Base-by-base conservation (phyloP, 2,113 vertebrate genomes). In the Epinephelus fuscoguttatus region DNA sequence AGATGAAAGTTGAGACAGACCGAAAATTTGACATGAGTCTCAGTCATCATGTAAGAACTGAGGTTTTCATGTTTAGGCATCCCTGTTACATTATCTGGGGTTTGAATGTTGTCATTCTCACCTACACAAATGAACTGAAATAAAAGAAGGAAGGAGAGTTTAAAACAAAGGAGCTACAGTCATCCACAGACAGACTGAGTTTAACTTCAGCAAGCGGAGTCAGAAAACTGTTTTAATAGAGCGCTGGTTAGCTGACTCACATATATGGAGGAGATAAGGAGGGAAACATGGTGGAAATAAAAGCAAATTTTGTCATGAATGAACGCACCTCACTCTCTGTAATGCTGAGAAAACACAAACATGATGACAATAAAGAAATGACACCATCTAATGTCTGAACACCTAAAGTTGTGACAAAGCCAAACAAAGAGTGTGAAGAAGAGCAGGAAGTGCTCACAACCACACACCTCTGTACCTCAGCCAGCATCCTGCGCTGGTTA, bases 371-470 rank as follows among this genome's bases (percentile, higher is more conserved):
- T 13, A 53, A 68, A 75, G 15, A 0, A 64, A 69, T 70, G 11
- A 14, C 59, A 63, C 25, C 3, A 18, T 74, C 17, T 40, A 2
- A 25, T 30, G n/a, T 55, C 15, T 61, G 33, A 66, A 27, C 57
- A 55, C 1, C 12, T 59, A 9, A 57, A 56, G 21, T 23, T 45
- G 21, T 14, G 37, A 70, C 2, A 67, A 25, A 49, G 23, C 5
- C 25, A 12, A 68, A 47, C 40, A 25, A 15, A 60, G 12, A 7
- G 14, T 42, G 62, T 13, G n/a, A 79, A 72, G 52, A 73, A 72
- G 68, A 80, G 92, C 93, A 96, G 95, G 95, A 96, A 95, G 84
- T 57, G 50, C 66, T 70, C 62, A 21, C 81, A 85, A 95, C 95
- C 95, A 92, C 95, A 95, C 82, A 78, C 68, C 83, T 93, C 83